phyloP scores from a whole-genome alignment of 2,888 invertebrate species.

The Coleophora flavipennella region DNA sequence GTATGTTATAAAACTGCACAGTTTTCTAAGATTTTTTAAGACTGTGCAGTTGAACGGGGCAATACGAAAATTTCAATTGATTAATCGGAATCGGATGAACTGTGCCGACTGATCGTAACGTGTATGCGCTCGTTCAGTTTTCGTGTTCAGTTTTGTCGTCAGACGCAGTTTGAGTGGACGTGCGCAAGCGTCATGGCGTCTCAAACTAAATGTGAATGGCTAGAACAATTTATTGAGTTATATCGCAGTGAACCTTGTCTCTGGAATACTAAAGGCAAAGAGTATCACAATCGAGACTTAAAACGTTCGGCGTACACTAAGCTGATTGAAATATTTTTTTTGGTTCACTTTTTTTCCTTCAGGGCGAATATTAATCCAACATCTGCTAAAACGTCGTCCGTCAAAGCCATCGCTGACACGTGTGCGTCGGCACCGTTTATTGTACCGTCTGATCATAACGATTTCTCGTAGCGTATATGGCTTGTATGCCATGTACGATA shows the following conservation, averaged over 20 bases:
- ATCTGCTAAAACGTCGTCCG: slow-evolving; percentile 4
- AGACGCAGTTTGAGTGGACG: slow-evolving; percentile 1
- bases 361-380: slow-evolving; percentile 6
- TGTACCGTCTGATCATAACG: too few species aligned
- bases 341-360: slow-evolving; percentile 3
- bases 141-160: slow-evolving; percentile 1
- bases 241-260: not conserved
- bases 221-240: slow-evolving; percentile 1
- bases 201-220: slow-evolving; percentile 1
- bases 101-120: slow-evolving; percentile 2
- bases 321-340: not conserved
- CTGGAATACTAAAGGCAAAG: not conserved
- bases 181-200: slow-evolving; percentile 2
- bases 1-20: too few species aligned
- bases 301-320: not conserved
- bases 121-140: slow-evolving; percentile 1
- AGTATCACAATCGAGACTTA: not conserved
- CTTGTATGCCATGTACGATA: too few species aligned
- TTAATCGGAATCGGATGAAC: slow-evolving; percentile 1
- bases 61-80: too few species aligned
- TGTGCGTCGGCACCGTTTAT: not conserved
- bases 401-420: slow-evolving; percentile 4
- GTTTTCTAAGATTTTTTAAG: too few species aligned
- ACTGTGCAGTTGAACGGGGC: too few species aligned
- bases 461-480: too few species aligned